These are phyloP conservation scores for Ptychoptera contaminata DNA, from an alignment of 2,888 invertebrate species.

Conservation along the genomic window DNA sequence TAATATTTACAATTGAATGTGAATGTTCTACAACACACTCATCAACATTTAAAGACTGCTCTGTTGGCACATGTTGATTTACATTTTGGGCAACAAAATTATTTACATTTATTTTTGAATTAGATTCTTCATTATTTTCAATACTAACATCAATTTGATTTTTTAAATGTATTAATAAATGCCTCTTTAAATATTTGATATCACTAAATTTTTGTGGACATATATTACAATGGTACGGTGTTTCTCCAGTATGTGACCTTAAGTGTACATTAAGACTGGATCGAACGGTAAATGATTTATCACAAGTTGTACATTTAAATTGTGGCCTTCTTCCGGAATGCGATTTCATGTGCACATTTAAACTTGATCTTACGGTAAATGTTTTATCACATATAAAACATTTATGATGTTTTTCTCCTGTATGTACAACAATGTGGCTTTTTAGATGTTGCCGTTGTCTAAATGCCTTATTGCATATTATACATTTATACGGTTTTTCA, in stretches of 20 bases:
- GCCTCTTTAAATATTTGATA: conserved; percentile 13
- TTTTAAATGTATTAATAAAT: conserved; percentile 11
- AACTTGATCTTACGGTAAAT: conserved; percentile 11
- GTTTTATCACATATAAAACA: conserved; percentile 10
- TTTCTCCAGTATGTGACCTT: too few relatives aligned
- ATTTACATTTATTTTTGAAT: too few relatives aligned
- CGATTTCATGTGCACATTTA: conserved; percentile 11
- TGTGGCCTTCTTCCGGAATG: conserved; percentile 14
- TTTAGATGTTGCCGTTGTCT: conserved; percentile 12
- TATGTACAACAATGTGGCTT: conserved; percentile 11
- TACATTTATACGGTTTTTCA: conserved; percentile 11
- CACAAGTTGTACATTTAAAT: conserved; percentile 11
- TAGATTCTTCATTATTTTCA: too few relatives aligned
- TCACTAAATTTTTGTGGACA: conserved; percentile 10
- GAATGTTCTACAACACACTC: too few relatives aligned
- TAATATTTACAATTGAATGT: too few relatives aligned
- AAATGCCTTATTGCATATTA: conserved; percentile 9
- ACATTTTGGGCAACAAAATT: too few relatives aligned
- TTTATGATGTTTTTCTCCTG: conserved; percentile 10
- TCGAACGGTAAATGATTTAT: conserved; percentile 4
- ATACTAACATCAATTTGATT: background rate
- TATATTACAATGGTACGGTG: too few relatives aligned
- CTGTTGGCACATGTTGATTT: too few relatives aligned
- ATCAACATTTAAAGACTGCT: too few relatives aligned
- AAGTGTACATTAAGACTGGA: too few relatives aligned